These are phyloP conservation scores for Sebastes matsubarae DNA, from an alignment of 2,797 vertebrate species.

Conservation along the genomic window DNA sequence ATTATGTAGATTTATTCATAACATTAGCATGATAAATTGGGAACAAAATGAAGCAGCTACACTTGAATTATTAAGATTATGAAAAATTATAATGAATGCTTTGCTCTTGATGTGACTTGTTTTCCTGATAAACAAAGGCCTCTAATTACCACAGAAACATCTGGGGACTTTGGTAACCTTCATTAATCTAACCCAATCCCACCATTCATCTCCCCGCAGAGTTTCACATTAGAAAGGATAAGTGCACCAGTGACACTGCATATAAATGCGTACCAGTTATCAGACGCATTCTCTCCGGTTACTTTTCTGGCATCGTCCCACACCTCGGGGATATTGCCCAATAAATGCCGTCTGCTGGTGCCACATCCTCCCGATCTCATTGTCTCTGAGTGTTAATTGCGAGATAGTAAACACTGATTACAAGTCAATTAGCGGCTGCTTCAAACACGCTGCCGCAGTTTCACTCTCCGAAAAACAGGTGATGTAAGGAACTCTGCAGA, in stretches of 20 bases:
- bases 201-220: slow-evolving; percentile 87
- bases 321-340: slow-evolving; percentile 66
- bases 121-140: slow-evolving; percentile 99
- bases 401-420: slow-evolving; percentile 74
- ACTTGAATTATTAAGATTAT: slow-evolving; percentile 99
- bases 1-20: slow-evolving; percentile 99
- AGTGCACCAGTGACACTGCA: slow-evolving; percentile 90
- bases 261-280: slow-evolving; percentile 69
- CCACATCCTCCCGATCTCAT: slow-evolving; percentile 56
- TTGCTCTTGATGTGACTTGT: slow-evolving; percentile 99
- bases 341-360: slow-evolving; percentile 63
- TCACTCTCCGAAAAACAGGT: slow-evolving; percentile 33
- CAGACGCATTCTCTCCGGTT: slow-evolving; percentile 56
- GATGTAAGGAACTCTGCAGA: slow-evolving; percentile 30
- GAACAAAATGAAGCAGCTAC: slow-evolving; percentile 99
- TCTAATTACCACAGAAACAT: slow-evolving; percentile 99
- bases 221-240: slow-evolving; percentile 95
- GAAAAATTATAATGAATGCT: slow-evolving; percentile 99
- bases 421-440: slow-evolving; percentile 63
- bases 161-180: slow-evolving; percentile 99
- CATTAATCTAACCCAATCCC: slow-evolving; percentile 98
- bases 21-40: slow-evolving; percentile 99
- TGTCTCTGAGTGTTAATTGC: slow-evolving; percentile 72
- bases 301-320: slow-evolving; percentile 56
- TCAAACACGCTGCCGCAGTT: slow-evolving; percentile 21